Base-by-base conservation (phyloP, 2,797 vertebrate species). In the Taeniopygia guttata region DNA sequence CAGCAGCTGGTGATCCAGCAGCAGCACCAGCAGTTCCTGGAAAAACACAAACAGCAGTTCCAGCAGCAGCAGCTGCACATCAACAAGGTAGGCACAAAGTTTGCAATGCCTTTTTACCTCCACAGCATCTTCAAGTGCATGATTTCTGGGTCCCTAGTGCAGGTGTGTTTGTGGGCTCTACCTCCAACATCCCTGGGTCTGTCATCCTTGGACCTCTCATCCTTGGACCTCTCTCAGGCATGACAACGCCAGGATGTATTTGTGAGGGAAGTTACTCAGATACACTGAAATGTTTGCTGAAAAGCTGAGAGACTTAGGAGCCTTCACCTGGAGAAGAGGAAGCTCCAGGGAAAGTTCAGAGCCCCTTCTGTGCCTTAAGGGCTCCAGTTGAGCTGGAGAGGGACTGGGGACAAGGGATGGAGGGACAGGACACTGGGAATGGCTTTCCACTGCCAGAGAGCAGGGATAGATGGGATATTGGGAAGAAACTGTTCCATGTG, bases 21-120 rank as follows among this genome's bases (percentile, higher is more conserved):
- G 98, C 99, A 99, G 96, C 99, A 99, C 98, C 99, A 99, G 98
- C 99, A 99, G 97, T 99, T 99, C 97, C 98, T 99, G 98, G 99
- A 99, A 97, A 99, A 99, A 97, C 99, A 99, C 98, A 99, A 99
- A 94, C 99, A 99, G 96, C 99, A 99, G 94, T 99, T 99, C 96
- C 99, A 99, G 94, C 99, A 99, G 95, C 99, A 99, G 96, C 99
- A 99, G 96, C 98, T 99, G 93, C 99, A 99, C 97, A 98, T 99
- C 97, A 98, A 97, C 98, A 99, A 99, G 99, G 99, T 99, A 96
- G 79, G 97, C 93, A 42, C 1, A 5, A 16, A 7, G 15, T 38
- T 85, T 86, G 40, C 58, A 12, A 25, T 52, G 66, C 59, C 42
- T n/a, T n/a, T 45, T 56, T 56, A 7, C 11, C 21, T 55, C 42